phyloP scores from a whole-genome alignment of 2,113 vertebrate genomes.

The Meleagris gallopavo region DNA sequence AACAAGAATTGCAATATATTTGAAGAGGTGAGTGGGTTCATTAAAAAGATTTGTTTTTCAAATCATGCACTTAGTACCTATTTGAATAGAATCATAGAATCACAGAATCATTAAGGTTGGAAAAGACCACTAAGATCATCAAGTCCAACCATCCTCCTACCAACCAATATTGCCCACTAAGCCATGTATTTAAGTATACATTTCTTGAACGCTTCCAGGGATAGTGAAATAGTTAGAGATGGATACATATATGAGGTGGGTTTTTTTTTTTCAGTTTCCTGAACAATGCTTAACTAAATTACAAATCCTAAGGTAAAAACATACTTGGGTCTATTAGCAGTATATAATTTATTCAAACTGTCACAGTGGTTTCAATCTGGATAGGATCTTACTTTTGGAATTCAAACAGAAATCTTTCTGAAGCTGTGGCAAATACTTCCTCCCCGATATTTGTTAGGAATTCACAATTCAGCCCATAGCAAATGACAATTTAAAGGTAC shows the following conservation, averaged over 20 bases:
- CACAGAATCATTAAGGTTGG: no score
- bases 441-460: not conserved
- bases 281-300: not conserved
- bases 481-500: not conserved
- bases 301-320: not conserved
- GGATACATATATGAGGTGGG: not conserved
- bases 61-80: not conserved
- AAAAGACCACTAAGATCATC: no score
- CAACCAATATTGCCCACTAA: no score
- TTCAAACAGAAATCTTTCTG: not conserved
- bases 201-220: no score
- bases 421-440: not conserved
- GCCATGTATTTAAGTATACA: no score
- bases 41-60: not conserved
- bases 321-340: not conserved
- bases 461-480: not conserved
- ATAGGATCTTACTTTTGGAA: not conserved
- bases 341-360: not conserved
- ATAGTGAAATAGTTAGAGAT: not conserved
- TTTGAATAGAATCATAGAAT: not conserved
- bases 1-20: not conserved
- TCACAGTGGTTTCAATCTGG: not conserved
- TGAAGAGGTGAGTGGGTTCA: not conserved
- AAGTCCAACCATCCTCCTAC: no score
- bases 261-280: not conserved